Base-by-base conservation (phyloP, 2,888 invertebrate species). In the Isoperla grammatica region DNA sequence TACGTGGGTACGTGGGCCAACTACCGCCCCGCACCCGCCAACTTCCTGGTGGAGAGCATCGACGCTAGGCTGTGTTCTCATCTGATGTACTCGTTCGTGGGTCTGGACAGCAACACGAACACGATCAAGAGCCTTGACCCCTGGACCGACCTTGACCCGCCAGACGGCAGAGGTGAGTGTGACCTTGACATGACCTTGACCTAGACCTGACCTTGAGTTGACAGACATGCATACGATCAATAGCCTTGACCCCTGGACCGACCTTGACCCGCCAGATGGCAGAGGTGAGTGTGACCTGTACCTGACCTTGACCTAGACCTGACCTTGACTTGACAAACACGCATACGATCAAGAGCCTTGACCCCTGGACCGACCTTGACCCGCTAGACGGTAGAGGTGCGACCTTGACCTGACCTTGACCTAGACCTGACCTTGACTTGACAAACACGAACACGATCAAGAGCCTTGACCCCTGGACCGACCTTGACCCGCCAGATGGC, bases 11-110 rank as follows among this genome's bases (percentile, higher is more conserved):
- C 70, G 8, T 73, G 73, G 73, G 68, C 72, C 11, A 65, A 63
- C 17, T 73, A 72, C 67, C 61, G 72, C 9, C 65, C 68, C 11
- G 65, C 57, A 2, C 66, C 65, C 15, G 71, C 69, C 2, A 66
- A 67, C 48, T 74, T 70, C 63, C 66, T 69, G 13, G 65, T 69
- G 13, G 67, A 70, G 43, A 64, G 70, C 49, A 69, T 73, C 42
- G 71, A 72, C 59, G 71, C 73, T 1, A 64, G 58, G 35, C 67
- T 72, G 1, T 74, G 74, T 65, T 72, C 73, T 4, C 73, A 74
- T 65, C 62, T 74, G 1, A 69, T 74, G 12, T 74, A 74, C 62
- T 68, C 71, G 23, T 74, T 74, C 64, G 71, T 71, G 39, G 73
- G 73, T 1, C 64, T 74, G 12, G 68, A 73, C 49, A 66, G 67